Conservation (phyloP, 2,797 vertebrate species). For the Micromesistius poutassou region DNA sequence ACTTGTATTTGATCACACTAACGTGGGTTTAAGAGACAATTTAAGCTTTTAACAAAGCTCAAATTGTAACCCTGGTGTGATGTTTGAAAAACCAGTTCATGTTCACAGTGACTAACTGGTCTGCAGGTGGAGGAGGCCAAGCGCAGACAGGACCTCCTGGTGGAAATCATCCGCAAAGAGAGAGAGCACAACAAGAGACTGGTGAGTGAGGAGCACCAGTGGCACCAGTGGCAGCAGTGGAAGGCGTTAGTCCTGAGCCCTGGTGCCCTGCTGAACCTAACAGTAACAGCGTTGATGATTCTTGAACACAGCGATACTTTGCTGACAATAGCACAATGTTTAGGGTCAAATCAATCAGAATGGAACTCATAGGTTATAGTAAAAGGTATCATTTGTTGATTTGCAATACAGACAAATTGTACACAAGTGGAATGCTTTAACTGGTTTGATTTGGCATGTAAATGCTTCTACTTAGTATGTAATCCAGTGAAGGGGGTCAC, state of each 20-base stretch:
- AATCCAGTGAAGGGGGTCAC: neutral
- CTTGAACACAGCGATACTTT: neutral
- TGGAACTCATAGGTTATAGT: no score
- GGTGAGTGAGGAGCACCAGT: constrained; percentile 82
- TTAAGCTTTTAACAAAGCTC: no score
- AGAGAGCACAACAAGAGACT: constrained; percentile 84
- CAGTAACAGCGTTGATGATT: neutral
- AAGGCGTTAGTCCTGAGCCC: no score
- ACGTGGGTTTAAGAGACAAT: neutral
- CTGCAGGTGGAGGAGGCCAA: constrained; percentile 84
- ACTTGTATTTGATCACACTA: neutral
- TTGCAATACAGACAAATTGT: neutral
- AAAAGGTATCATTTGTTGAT: neutral
- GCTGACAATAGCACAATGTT: no score
- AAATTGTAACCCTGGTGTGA: neutral
- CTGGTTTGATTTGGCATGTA: neutral
- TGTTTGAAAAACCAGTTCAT: neutral
- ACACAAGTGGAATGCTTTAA: neutral
- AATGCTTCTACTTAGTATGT: neutral
- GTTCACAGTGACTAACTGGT: neutral
- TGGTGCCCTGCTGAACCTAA: neutral
- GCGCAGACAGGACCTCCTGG: constrained; percentile 84
- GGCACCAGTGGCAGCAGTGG: no score
- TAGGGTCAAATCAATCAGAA: no score
- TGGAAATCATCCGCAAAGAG: constrained; percentile 80